These are phyloP conservation scores for Pagetopsis macropterus DNA, from an alignment of 2,797 vertebrate genomes.

Conservation along the genomic window DNA sequence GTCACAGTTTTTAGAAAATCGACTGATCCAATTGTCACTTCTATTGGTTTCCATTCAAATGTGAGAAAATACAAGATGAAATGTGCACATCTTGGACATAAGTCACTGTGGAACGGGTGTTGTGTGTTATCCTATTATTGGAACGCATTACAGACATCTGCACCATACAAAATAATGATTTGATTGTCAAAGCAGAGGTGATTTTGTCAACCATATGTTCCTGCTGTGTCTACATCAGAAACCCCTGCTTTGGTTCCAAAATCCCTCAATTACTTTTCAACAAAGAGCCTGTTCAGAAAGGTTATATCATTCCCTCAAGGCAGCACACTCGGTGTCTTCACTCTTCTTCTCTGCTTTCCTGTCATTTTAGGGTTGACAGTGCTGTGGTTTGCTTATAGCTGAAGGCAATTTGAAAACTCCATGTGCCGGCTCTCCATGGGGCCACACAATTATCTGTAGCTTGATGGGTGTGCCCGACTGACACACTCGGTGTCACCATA, in stretches of 20 bases:
- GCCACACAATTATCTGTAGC: slow-evolving; percentile 72
- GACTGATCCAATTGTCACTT: background rate
- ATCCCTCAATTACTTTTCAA: slow-evolving; percentile 37
- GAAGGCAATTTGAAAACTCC: slow-evolving; percentile 61
- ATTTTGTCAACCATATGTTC: slow-evolving; percentile 6
- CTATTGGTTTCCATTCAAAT: slow-evolving; percentile 17
- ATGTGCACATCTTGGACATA: background rate
- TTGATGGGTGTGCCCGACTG: slow-evolving; percentile 63
- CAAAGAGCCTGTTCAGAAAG: slow-evolving; percentile 11
- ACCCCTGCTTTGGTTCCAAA: slow-evolving; percentile 5
- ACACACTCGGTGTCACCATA: slow-evolving; percentile 55
- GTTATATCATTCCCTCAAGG: slow-evolving; percentile 28
- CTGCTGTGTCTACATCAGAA: background rate
- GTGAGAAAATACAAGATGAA: slow-evolving; percentile 12
- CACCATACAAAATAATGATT: background rate
- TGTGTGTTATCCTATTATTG: slow-evolving; percentile 4
- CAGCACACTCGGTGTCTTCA: slow-evolving; percentile 17
- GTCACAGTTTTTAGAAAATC: slow-evolving; percentile 20
- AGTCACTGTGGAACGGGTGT: slow-evolving; percentile 6
- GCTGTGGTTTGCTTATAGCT: slow-evolving; percentile 56
- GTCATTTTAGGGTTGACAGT: slow-evolving; percentile 56
- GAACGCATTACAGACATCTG: background rate
- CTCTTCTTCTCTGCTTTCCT: slow-evolving; percentile 29
- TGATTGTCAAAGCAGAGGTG: slow-evolving; percentile 16
- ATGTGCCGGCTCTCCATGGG: slow-evolving; percentile 54